Conservation (phyloP, 1,140 invertebrate genomes). For the Psilanteris sp. region DNA sequence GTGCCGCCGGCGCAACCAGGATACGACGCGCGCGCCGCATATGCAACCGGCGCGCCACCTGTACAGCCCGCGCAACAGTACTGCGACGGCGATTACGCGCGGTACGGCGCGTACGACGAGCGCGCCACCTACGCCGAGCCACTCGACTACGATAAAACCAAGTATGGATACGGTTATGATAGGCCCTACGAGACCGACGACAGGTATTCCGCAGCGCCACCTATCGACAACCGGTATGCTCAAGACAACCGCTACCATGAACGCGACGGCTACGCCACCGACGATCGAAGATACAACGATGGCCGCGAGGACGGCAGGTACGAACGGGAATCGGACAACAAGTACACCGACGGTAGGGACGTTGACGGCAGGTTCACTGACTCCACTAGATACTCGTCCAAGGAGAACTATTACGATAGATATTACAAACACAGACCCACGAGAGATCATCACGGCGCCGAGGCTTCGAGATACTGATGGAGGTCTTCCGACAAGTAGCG, state of each 20-base stretch:
- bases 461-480: no score
- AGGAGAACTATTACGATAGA: slow-evolving; percentile 78
- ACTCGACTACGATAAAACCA: slow-evolving; percentile 69
- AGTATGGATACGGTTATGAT: slow-evolving; percentile 73
- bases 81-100: slow-evolving; percentile 68
- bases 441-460: slow-evolving; percentile 75
- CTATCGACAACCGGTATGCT: slow-evolving; percentile 65
- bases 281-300: slow-evolving; percentile 64
- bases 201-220: slow-evolving; percentile 23
- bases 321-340: slow-evolving; percentile 28
- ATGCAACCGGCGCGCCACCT: slow-evolving; percentile 45
- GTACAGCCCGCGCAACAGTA: slow-evolving; percentile 56
- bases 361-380: slow-evolving; percentile 72
- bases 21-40: slow-evolving; percentile 69
- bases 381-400: slow-evolving; percentile 69
- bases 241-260: slow-evolving; percentile 65
- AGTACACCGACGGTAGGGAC: slow-evolving; percentile 51
- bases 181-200: slow-evolving; percentile 67
- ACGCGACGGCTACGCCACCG: slow-evolving; percentile 13
- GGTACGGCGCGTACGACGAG: slow-evolving; percentile 71
- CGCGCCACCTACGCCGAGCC: slow-evolving; percentile 64
- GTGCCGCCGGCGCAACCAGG: slow-evolving; percentile 19
- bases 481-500: no score
- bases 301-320: slow-evolving; percentile 67
- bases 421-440: slow-evolving; percentile 78